phyloP scores from a whole-genome alignment of 2,888 invertebrate genomes.

The Amphipyra tragopoginis region DNA sequence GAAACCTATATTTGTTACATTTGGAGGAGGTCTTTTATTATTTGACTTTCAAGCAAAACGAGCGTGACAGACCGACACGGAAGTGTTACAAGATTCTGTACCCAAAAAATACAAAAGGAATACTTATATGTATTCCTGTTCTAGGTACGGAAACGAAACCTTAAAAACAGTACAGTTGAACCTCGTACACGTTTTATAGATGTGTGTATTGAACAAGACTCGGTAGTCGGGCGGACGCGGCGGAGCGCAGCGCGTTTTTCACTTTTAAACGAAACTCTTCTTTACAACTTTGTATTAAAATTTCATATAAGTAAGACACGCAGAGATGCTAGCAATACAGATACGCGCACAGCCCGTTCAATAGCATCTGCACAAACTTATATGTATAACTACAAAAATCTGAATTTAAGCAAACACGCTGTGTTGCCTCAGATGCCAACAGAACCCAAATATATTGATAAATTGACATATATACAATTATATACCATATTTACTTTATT shows the following conservation, averaged over 20 bases:
- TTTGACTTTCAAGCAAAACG: too few species aligned
- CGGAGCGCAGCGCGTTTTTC: conserved; percentile 42
- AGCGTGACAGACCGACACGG: too few species aligned
- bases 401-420: conserved; percentile 17
- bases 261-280: conserved; percentile 48
- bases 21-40: too few species aligned
- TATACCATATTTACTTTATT: too few species aligned
- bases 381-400: conserved; percentile 27
- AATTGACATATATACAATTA: neutral
- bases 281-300: conserved; percentile 49
- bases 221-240: conserved; percentile 18
- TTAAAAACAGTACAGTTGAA: conserved; percentile 9
- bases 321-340: conserved; percentile 28
- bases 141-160: neutral
- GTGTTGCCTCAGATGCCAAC: conserved; percentile 5
- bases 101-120: too few species aligned
- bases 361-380: conserved; percentile 45
- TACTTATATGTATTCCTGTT: neutral
- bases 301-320: conserved; percentile 40
- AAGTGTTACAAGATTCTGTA: too few species aligned
- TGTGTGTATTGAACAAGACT: conserved; percentile 3
- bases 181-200: conserved; percentile 4
- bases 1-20: too few species aligned
- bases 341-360: conserved; percentile 23
- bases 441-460: conserved; percentile 12